Evolutionary conservation across 2,888 invertebrate genomes (phyloP).

Genomic region (Coelopa pilipes): DNA sequence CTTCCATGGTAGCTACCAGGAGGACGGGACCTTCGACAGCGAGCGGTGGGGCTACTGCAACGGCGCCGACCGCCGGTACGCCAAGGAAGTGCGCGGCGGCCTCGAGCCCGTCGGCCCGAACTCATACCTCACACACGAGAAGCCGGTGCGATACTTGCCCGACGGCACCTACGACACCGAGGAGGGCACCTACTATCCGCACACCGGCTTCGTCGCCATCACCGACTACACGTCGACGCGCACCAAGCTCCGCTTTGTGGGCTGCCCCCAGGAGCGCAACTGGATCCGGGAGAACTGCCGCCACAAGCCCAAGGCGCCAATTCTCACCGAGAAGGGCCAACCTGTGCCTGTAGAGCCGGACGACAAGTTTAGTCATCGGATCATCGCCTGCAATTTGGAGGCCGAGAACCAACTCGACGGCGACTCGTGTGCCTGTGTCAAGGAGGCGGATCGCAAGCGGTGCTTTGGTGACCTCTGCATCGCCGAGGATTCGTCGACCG

Average conservation of each 20-base stretch:
- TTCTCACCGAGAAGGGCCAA: not conserved
- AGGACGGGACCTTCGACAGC: constrained; percentile 52
- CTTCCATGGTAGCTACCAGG: constrained; percentile 48
- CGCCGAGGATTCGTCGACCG: not conserved
- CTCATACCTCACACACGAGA: constrained; percentile 72
- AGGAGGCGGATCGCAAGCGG: constrained; percentile 5
- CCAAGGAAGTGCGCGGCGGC: constrained; percentile 66
- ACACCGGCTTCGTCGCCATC: constrained; percentile 56
- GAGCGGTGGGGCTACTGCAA: constrained; percentile 76
- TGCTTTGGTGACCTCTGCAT: constrained; percentile 19
- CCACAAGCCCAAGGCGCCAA: not conserved
- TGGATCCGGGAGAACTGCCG: constrained; percentile 24
- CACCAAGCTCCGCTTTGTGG: constrained; percentile 5
- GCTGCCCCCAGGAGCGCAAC: constrained; percentile 15
- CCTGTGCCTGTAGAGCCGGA: not conserved
- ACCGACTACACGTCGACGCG: not conserved
- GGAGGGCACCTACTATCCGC: constrained; percentile 77
- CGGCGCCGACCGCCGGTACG: constrained; percentile 73
- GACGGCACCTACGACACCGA: constrained; percentile 76
- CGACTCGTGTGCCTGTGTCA: constrained; percentile 2
- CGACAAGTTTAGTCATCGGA: not conserved
- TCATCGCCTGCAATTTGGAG: constrained; percentile 4
- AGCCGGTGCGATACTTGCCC: constrained; percentile 72
- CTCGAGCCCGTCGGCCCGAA: constrained; percentile 73
- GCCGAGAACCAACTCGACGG: not conserved